A percentile compares a stretch with the other conserved stretches of the same genome.
These are phyloP conservation scores for Onychomys arenicola DNA, from an alignment of 2,797 vertebrate species.

Conservation along the genomic window DNA sequence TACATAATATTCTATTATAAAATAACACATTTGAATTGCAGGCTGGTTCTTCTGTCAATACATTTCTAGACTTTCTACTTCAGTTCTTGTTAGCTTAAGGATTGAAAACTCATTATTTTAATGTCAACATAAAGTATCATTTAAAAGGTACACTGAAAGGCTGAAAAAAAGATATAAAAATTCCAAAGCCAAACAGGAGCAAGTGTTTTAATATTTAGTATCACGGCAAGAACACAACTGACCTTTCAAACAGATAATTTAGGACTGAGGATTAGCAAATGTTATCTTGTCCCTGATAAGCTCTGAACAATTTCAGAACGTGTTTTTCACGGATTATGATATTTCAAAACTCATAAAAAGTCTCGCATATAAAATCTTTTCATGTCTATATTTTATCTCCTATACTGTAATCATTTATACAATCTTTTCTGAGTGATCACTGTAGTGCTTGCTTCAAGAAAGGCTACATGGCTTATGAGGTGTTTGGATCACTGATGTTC, in stretches of 20 bases:
- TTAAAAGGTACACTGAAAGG: background rate
- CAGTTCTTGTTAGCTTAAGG: background rate
- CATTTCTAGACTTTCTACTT: constrained; percentile 40
- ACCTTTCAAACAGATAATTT: constrained; percentile 45
- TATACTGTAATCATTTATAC: background rate
- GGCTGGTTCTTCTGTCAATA: constrained; percentile 13
- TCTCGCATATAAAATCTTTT: background rate
- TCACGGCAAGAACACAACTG: constrained; percentile 46
- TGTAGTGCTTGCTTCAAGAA: constrained; percentile 28
- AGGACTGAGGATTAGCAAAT: constrained; percentile 44
- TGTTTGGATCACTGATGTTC: constrained; percentile 47
- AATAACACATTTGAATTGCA: constrained; percentile 49
- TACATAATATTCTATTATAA: constrained; percentile 50
- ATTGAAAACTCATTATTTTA: constrained; percentile 61
- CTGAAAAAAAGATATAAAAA: constrained; percentile 45
- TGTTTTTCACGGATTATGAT: constrained; percentile 28
- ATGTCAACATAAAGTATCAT: constrained; percentile 31
- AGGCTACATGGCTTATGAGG: background rate
- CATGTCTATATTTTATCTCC: background rate
- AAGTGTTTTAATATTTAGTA: constrained; percentile 26
- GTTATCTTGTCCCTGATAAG: constrained; percentile 38
- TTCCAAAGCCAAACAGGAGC: constrained; percentile 44
- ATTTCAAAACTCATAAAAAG: constrained; percentile 51
- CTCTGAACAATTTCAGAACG: constrained; percentile 34
- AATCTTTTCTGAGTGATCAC: constrained; percentile 10